Evolutionary conservation across 1,140 invertebrate species (phyloP), one percentile per base, ranked within the genome.

Genomic region (Zaprionus ornatus): DNA sequence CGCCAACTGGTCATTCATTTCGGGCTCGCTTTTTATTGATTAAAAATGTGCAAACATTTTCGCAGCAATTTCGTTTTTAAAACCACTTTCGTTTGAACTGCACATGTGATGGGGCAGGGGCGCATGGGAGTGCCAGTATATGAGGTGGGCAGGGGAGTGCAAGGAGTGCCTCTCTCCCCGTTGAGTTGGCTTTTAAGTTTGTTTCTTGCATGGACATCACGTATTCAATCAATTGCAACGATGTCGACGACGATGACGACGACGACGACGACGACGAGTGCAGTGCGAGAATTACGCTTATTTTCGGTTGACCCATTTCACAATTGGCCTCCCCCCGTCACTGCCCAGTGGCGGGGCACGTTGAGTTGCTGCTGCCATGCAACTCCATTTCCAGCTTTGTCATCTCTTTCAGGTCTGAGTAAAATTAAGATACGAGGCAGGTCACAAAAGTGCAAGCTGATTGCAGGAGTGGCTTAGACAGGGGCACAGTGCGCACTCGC

Each of bases 141-240:
- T 37, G 42, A 32, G 29, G 9, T 10, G 29, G 9, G 29, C 9
- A 10, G 0, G 23, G 40, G 35, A 37, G 12, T 0, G 12, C 0
- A 15, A 15, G 35, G 12, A 40, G 13, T n/a, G 4, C 37, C 15
- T 6, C 15, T 15, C 6, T 25, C 45, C 45, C 45, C 56, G 50
- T 56, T 68, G 61, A 79, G 54, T 23, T 60, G 74, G 85, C 67
- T 84, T 87, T 88, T 88, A 88, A 88, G 84, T 88, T 88, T 90
- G 85, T 84, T 88, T 88, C 88, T 84, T 84, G 84, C 80, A 88
- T 88, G 84, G 85, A 84, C 84, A 88, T 88, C 84, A 88, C 84
- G 84, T 88, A 88, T 88, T 88, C 84, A 88, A 88, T 88, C 84
- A 88, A 90, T 90, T 90, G 84, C 85, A 88, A 88, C 84, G 84